Base-by-base conservation (phyloP, 2,113 vertebrate genomes). In the Sinocyclocheilus anshuiensis region DNA sequence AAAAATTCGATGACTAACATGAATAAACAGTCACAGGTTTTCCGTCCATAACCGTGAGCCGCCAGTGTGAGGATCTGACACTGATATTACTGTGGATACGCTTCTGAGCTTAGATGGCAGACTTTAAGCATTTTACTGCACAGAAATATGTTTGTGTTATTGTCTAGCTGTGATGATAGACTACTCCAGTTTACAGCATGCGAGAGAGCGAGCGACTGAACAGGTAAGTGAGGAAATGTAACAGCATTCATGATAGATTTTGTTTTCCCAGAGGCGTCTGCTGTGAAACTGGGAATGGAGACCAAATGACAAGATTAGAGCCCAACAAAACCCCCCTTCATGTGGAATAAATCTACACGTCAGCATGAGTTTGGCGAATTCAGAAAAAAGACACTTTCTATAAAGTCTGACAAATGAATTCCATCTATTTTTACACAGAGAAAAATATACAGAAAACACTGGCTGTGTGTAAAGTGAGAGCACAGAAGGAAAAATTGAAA, bases 361-460 rank as follows among this genome's bases (percentile, higher is more conserved):
- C 76, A 26, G 78, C 16, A 8, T 9, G 82, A 67, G 63, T 80
- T 81, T 48, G 39, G 50, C 18, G 48, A 59, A 29, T 55, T 85
- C 24, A 5, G 2, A 36, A 39, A 26, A 48, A 48, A 29, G 7
- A 69, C 1, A 61, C 42, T 76, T 53, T 78, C 33, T 59, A 74
- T 89, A 86, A 33, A 50, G 81, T 77, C 79, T 84, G 93, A 89
- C 86, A 78, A 86, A 71, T 90, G 85, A 93, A 92, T 87, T 86
- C 87, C 55, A 78, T 90, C 89, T 92, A 92, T 93, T 93, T 94
- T 92, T 93, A 92, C 83, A 88, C 77, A 1, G 72, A 84, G 81
- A 81, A 90, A 90, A 91, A 89, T 79, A 90, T 48, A 88, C 80
- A 81, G 55, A 71, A 89, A 90, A 83, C 88, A 81, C 88, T 89